These are phyloP conservation scores for Amiota communis DNA, from an alignment of 2,888 invertebrate species.

Conservation along the genomic window DNA sequence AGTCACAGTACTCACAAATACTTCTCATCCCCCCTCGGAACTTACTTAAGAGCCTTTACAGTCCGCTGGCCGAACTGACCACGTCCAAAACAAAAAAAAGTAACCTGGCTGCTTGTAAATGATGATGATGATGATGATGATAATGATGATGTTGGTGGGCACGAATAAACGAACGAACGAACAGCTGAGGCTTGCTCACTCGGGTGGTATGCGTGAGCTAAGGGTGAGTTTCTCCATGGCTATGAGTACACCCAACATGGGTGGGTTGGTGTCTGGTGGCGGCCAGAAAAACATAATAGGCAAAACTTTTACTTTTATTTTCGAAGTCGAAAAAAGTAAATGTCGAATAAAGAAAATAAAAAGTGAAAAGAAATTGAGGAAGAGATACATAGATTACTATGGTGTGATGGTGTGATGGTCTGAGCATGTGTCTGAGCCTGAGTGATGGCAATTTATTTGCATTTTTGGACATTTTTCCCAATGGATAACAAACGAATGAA, in stretches of 20 bases:
- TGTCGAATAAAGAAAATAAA: conserved; percentile 35
- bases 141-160: neutral
- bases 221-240: neutral
- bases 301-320: conserved; percentile 63
- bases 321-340: conserved; percentile 49
- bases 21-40: neutral
- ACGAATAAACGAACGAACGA: neutral
- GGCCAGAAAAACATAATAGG: conserved; percentile 25
- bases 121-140: neutral
- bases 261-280: neutral
- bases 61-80: conserved; percentile 41
- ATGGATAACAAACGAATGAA: neutral
- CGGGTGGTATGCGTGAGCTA: neutral
- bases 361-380: conserved; percentile 56
- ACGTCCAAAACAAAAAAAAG: conserved; percentile 37
- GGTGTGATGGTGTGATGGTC: conserved; percentile 16
- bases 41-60: neutral
- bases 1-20: neutral
- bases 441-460: conserved; percentile 40
- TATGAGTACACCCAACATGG: neutral
- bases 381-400: conserved; percentile 10
- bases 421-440: conserved; percentile 23
- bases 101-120: neutral
- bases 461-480: conserved; percentile 32
- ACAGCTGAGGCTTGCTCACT: neutral